A percentile compares a stretch with the other conserved stretches of the same genome.
phyloP scores from a whole-genome alignment of 1,140 invertebrate species.

The Lamellibrachia luymesi region DNA sequence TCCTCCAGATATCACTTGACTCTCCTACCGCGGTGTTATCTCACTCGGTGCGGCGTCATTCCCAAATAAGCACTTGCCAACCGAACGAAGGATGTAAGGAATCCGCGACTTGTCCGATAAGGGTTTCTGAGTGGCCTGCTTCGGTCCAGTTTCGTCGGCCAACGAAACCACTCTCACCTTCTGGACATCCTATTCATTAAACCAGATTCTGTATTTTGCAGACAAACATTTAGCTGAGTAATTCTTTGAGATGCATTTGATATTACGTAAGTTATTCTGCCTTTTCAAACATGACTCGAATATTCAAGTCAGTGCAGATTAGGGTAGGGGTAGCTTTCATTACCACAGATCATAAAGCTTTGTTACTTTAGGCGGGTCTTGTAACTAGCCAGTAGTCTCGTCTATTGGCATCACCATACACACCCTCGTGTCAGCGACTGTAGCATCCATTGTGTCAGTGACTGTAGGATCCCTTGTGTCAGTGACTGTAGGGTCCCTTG shows the following conservation, averaged over 20 bases:
- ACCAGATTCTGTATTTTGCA: neutral
- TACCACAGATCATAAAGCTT: neutral
- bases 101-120: neutral
- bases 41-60: neutral
- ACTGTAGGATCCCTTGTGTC: too few relatives aligned
- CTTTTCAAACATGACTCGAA: neutral
- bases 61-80: neutral
- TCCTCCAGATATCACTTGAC: neutral
- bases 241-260: neutral
- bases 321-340: neutral
- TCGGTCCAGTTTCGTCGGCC: neutral
- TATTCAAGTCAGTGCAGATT: neutral
- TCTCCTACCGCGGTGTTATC: neutral
- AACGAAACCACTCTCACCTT: neutral
- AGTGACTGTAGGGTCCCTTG: too few relatives aligned
- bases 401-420: neutral
- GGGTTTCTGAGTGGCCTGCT: neutral
- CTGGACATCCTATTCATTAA: neutral
- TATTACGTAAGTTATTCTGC: neutral
- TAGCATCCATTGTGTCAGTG: too few relatives aligned
- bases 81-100: neutral
- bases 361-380: neutral
- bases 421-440: too few relatives aligned
- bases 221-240: neutral
- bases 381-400: neutral